Percentiles rank a stretch among this genome's conserved stretches.
Conservation (phyloP, 2,888 invertebrate species). For the Hermaeophaga mercurialis region DNA sequence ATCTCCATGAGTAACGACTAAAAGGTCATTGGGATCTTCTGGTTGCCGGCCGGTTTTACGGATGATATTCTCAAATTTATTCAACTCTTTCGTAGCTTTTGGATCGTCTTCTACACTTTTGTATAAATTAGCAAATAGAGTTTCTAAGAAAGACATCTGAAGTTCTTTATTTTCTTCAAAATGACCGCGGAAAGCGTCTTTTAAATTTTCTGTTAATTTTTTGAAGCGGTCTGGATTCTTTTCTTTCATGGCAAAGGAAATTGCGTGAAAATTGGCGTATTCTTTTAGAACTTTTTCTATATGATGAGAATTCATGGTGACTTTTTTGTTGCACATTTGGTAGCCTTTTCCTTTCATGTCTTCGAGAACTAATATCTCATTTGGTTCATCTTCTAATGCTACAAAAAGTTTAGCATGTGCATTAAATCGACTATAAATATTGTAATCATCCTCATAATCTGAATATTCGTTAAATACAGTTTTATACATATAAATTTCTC, state of each 20-base stretch:
- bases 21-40: neutral
- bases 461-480: neutral
- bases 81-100: slow-evolving; percentile 1
- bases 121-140: too few relatives aligned
- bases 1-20: slow-evolving; percentile 43
- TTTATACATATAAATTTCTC: slow-evolving; percentile 10
- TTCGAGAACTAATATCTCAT: slow-evolving; percentile 41
- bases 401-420: slow-evolving; percentile 24
- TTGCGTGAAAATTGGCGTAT: slow-evolving; percentile 47
- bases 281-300: slow-evolving; percentile 42
- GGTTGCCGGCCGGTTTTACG: neutral
- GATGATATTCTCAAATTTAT: neutral
- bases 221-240: slow-evolving; percentile 40
- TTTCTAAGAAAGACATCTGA: slow-evolving; percentile 8
- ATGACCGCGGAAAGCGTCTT: too few relatives aligned
- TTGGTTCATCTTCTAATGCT: slow-evolving; percentile 13
- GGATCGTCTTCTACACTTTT: slow-evolving; percentile 13
- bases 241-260: slow-evolving; percentile 45
- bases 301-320: slow-evolving; percentile 45
- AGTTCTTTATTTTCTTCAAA: slow-evolving; percentile 7
- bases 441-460: slow-evolving; percentile 26
- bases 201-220: slow-evolving; percentile 18
- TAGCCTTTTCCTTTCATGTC: slow-evolving; percentile 42
- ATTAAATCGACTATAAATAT: neutral
- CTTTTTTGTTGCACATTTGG: slow-evolving; percentile 40